Evolutionary conservation across 2,888 invertebrate genomes (phyloP).

Genomic region (Tillus elongatus): DNA sequence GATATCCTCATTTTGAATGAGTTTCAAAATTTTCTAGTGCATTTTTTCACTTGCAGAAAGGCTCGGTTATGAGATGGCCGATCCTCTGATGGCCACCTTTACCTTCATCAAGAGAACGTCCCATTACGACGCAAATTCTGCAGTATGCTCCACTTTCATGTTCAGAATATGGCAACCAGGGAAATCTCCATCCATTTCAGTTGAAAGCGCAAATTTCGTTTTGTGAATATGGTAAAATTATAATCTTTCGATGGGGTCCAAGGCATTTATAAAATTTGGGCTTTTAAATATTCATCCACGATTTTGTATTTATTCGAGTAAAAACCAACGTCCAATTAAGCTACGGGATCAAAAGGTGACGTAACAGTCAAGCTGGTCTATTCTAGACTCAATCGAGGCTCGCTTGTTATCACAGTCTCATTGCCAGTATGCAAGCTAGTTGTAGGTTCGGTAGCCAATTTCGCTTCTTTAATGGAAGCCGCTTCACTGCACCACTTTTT

Average conservation of each 20-base stretch:
- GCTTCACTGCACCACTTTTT: slow-evolving; percentile 16
- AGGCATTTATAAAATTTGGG: slow-evolving; percentile 15
- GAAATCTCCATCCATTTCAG: slow-evolving; percentile 15
- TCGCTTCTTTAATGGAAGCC: slow-evolving; percentile 11
- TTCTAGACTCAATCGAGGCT: too few relatives aligned
- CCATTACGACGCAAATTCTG: slow-evolving; percentile 18
- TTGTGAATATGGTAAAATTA: slow-evolving; percentile 13
- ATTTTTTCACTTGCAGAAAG: slow-evolving; percentile 18
- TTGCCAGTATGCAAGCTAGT: too few relatives aligned
- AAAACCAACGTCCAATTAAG: slow-evolving; percentile 13
- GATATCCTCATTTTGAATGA: slow-evolving; percentile 13
- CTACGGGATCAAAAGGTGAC: background rate
- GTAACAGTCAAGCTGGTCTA: too few relatives aligned
- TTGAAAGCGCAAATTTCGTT: slow-evolving; percentile 9
- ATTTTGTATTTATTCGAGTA: slow-evolving; percentile 14
- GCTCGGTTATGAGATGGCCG: slow-evolving; percentile 18
- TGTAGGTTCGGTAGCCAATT: too few relatives aligned
- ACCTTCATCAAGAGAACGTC: slow-evolving; percentile 18
- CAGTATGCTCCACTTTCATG: slow-evolving; percentile 17
- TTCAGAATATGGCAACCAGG: slow-evolving; percentile 14
- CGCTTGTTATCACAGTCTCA: too few relatives aligned
- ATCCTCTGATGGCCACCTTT: slow-evolving; percentile 15
- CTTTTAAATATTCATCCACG: slow-evolving; percentile 14
- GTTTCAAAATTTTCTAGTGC: slow-evolving; percentile 10
- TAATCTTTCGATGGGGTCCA: slow-evolving; percentile 15